Evolutionary conservation across 2,797 vertebrate species (phyloP).

Genomic region (Pseudopleuronectes americanus): DNA sequence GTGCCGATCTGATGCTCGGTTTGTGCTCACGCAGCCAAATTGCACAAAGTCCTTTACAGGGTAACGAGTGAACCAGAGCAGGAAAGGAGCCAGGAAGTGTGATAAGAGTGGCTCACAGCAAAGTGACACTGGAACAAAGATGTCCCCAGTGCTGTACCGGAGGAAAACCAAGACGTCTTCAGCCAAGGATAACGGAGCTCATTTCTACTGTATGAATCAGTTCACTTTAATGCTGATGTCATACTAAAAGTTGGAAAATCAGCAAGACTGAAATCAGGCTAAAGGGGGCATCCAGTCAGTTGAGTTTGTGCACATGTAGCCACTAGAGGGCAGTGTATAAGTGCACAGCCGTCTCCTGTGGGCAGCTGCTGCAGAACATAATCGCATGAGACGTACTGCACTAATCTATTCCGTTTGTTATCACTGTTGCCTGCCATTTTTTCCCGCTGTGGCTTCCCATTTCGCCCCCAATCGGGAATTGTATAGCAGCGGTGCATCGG

Average conservation of each 20-base stretch:
- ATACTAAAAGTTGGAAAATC: background rate
- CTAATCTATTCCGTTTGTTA: constrained; percentile 38
- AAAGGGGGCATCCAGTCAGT: background rate
- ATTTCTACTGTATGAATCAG: background rate
- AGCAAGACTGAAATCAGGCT: constrained; percentile 3
- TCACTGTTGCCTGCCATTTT: constrained; percentile 31
- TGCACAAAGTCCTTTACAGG: constrained; percentile 45
- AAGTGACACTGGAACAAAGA: constrained; percentile 55
- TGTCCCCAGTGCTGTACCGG: constrained; percentile 36
- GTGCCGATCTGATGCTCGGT: constrained; percentile 48
- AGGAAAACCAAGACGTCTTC: constrained; percentile 43
- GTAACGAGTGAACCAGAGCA: constrained; percentile 18
- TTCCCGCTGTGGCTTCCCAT: constrained; percentile 11
- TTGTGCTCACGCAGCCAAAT: constrained; percentile 39
- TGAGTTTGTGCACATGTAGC: constrained; percentile 10
- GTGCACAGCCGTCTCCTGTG: constrained; percentile 29
- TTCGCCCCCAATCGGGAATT: constrained; percentile 5
- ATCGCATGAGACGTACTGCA: constrained; percentile 12
- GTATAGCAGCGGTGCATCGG: constrained; percentile 18
- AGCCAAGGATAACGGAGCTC: constrained; percentile 30
- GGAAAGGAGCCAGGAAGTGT: constrained; percentile 6
- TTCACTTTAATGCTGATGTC: constrained; percentile 2
- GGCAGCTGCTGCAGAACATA: constrained; percentile 29
- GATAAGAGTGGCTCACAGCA: constrained; percentile 57
- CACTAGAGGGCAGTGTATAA: constrained; percentile 72